phyloP scores from a whole-genome alignment of 2,888 invertebrate species.

The Stenurella melanura region DNA sequence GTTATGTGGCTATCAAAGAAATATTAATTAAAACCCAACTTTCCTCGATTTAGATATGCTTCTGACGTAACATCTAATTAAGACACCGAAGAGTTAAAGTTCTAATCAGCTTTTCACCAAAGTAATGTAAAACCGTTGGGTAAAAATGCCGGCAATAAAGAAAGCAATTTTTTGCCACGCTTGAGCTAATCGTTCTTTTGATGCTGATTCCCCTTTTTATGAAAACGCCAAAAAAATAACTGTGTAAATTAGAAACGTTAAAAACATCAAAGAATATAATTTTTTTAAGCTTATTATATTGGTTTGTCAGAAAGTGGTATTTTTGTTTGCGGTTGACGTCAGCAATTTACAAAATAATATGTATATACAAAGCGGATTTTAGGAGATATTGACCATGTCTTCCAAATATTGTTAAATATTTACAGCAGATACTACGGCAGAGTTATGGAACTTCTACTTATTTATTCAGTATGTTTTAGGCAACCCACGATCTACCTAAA shows the following conservation, averaged over 20 bases:
- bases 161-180: not conserved
- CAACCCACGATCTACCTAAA: not conserved
- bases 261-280: not conserved
- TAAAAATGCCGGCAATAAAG: too few species aligned
- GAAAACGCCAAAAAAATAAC: not conserved
- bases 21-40: too few species aligned
- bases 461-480: not conserved
- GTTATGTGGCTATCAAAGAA: too few species aligned
- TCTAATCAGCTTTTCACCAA: too few species aligned
- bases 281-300: not conserved
- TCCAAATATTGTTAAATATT: not conserved
- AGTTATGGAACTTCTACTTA: not conserved
- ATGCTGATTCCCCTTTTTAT: not conserved
- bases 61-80: too few species aligned
- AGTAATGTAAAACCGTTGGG: too few species aligned
- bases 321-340: not conserved
- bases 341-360: not conserved
- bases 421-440: not conserved
- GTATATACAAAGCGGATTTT: constrained; percentile 1
- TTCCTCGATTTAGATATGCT: too few species aligned
- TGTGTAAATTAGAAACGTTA: not conserved
- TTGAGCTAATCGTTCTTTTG: not conserved
- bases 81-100: too few species aligned
- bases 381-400: not conserved
- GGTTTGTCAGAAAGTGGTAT: not conserved